Evolutionary conservation across 2,888 invertebrate genomes (phyloP).

Genomic region (Melinopterus prodromus): DNA sequence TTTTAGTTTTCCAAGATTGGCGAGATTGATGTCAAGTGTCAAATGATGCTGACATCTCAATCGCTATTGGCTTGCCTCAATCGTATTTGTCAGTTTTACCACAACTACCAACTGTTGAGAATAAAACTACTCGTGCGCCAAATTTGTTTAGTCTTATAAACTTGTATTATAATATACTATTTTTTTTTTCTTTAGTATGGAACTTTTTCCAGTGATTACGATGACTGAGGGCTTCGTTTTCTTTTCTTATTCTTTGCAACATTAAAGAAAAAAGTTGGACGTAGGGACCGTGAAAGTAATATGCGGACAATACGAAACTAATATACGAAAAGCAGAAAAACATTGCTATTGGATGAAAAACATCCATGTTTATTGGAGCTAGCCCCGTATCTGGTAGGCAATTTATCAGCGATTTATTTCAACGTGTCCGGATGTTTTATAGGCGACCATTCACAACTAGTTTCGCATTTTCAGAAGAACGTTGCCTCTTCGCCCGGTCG

Average conservation of each 20-base stretch:
- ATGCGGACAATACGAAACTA: background rate
- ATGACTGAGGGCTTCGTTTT: background rate
- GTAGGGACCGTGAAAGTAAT: background rate
- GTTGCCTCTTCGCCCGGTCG: background rate
- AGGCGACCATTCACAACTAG: background rate
- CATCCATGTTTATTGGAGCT: constrained; percentile 4
- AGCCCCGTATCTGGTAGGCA: background rate
- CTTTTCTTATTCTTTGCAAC: background rate
- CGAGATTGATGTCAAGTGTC: too few relatives aligned
- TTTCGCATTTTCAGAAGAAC: background rate
- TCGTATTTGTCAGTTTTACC: too few relatives aligned
- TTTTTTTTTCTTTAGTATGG: too few relatives aligned
- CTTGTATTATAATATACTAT: too few relatives aligned
- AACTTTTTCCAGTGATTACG: too few relatives aligned
- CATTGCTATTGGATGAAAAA: background rate
- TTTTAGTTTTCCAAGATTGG: too few relatives aligned
- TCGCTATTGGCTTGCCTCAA: too few relatives aligned
- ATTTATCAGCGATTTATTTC: constrained; percentile 4
- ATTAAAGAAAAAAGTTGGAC: background rate
- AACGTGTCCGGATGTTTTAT: background rate
- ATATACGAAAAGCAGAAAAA: background rate
- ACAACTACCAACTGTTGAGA: too few relatives aligned
- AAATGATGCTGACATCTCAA: too few relatives aligned
- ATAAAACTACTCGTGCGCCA: too few relatives aligned
- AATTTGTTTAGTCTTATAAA: too few relatives aligned